A percentile compares a stretch with the other conserved stretches of the same genome.
Conservation (phyloP, 1,140 invertebrate species). For the Macrotrachela quadricornifera region DNA sequence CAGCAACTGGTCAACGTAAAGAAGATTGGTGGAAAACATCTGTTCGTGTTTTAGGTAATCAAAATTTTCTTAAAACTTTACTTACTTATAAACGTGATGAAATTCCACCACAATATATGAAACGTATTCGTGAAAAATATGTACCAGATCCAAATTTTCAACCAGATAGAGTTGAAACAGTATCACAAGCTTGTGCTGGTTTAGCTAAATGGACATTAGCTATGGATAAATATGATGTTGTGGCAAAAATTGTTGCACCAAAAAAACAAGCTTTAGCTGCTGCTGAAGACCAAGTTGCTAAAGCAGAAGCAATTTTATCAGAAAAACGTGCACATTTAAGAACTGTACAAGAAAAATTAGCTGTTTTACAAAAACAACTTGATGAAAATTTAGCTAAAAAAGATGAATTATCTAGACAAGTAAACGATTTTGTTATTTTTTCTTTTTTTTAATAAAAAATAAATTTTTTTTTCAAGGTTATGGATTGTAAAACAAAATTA, state of each 20-base stretch:
- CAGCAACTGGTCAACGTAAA: slow-evolving; percentile 36
- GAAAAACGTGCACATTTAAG: slow-evolving; percentile 59
- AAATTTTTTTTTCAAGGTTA: slow-evolving; percentile 12
- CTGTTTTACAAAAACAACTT: slow-evolving; percentile 23
- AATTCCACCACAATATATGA: slow-evolving; percentile 24
- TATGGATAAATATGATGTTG: slow-evolving; percentile 32
- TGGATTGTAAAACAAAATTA: slow-evolving; percentile 29
- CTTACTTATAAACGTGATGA: slow-evolving; percentile 30
- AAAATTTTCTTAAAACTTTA: slow-evolving; percentile 30
- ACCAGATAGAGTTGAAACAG: slow-evolving; percentile 28
- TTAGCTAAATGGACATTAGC: slow-evolving; percentile 29
- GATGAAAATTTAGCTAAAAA: slow-evolving; percentile 31
- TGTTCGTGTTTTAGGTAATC: slow-evolving; percentile 29
- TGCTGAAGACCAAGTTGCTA: slow-evolving; percentile 42
- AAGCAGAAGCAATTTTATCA: slow-evolving; percentile 70
- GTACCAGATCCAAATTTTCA: slow-evolving; percentile 30
- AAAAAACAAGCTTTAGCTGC: slow-evolving; percentile 51
- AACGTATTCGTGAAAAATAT: slow-evolving; percentile 25
- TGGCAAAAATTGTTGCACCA: slow-evolving; percentile 53
- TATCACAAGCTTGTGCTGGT: slow-evolving; percentile 31
- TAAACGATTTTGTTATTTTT: slow-evolving; percentile 13
- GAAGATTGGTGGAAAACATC: slow-evolving; percentile 31
- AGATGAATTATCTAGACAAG: slow-evolving; percentile 27
- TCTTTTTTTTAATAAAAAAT: not conserved
- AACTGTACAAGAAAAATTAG: slow-evolving; percentile 37